Evolutionary conservation across 2,113 vertebrate genomes (phyloP).

Genomic region (Heterotis niloticus): DNA sequence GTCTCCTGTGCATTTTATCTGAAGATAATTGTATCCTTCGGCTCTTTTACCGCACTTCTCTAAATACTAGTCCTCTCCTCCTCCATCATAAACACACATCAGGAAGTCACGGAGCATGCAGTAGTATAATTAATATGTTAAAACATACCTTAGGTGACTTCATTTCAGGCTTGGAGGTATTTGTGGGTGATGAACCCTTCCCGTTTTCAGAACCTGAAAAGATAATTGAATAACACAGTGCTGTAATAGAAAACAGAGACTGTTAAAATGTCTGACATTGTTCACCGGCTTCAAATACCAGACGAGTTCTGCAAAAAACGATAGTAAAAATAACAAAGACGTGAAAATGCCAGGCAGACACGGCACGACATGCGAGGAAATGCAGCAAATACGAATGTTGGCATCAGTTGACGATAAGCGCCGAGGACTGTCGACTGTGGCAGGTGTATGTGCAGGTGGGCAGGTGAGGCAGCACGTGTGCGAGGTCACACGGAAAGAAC

Average conservation of each 20-base stretch:
- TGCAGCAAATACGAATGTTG: not conserved
- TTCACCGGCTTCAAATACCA: constrained; percentile 6
- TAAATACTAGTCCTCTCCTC: constrained; percentile 23
- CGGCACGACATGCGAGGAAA: not conserved
- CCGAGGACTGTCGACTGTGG: not conserved
- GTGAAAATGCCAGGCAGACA: not conserved
- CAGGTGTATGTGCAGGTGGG: not conserved
- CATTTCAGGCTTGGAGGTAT: constrained; percentile 35
- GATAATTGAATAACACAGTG: constrained; percentile 28
- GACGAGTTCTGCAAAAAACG: not conserved
- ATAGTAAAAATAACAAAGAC: not conserved
- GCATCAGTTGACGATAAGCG: not conserved
- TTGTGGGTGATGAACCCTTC: constrained; percentile 28
- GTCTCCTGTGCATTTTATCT: constrained; percentile 32
- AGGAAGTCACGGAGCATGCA: constrained; percentile 22
- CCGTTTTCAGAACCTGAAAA: constrained; percentile 43
- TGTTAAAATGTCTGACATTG: not conserved
- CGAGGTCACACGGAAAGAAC: not conserved
- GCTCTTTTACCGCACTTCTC: constrained; percentile 26
- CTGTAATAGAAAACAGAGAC: constrained; percentile 4
- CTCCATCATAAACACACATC: constrained; percentile 27
- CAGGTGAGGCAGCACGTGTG: not conserved
- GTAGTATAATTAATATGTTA: constrained; percentile 31
- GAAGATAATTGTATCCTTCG: constrained; percentile 27
- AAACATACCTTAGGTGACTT: constrained; percentile 53